Base-by-base conservation (phyloP, 2,797 vertebrate species). In the Pterois miles region DNA sequence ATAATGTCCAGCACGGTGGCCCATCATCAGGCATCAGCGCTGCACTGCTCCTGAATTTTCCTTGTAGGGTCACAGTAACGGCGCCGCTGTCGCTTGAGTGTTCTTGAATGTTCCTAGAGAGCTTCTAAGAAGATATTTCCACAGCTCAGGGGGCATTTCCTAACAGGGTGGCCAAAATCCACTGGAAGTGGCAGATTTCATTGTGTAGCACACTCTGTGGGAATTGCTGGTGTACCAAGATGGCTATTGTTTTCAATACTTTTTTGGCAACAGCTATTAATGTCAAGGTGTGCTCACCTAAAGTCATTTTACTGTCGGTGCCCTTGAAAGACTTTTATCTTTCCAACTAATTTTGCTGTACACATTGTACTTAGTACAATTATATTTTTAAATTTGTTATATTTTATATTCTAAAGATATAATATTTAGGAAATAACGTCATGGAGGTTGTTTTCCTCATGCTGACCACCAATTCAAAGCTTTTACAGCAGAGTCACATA, bases 61-160 rank as follows among this genome's bases (percentile, higher is more conserved):
- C 89, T 88, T 88, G 71, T 84, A 90, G 69, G 89, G 83, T 81
- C 64, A 70, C 46, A 76, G 53, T 69, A 38, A 69, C 3, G 4
- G 80, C 64, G 67, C 23, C 5, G 16, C 46, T 23, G 43, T 65
- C 48, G n/a, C 48, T 67, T 43, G 23, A 77, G 8, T 71, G 69
- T 72, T 82, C 36, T 71, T 29, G 13, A 65, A 25, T 48, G 36
- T 90, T 87, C 85, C 81, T 86, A 65, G 80, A 89, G 60, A 83
- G 65, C 71, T 27, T 52, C 53, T 34, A 48, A 53, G 65, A n/a
- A 72, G 63, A 85, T 71, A 62, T 86, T 58, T 82, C 64, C 83
- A 70, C 69, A 78, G 33, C 64, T 53, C 64, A 60, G 54, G 34
- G 63, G 76, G 74, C 31, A 82, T 89, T 91, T 92, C 87, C 86